phyloP scores from a whole-genome alignment of 2,888 invertebrate genomes.

The Myopa testacea region DNA sequence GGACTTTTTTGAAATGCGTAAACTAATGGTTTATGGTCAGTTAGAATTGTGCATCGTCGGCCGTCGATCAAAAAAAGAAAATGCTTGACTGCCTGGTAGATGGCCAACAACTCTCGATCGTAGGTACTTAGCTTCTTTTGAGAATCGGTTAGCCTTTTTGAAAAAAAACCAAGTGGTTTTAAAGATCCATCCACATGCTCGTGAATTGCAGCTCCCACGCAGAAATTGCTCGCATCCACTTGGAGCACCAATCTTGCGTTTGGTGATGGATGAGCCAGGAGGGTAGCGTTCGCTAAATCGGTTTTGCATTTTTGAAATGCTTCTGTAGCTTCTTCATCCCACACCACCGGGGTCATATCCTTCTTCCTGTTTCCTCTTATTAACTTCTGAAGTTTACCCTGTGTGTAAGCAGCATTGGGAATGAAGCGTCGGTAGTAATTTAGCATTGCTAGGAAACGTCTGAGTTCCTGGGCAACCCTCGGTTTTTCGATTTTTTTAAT shows the following conservation, averaged over 20 bases:
- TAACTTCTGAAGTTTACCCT: slow-evolving; percentile 40
- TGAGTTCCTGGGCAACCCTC: slow-evolving; percentile 35
- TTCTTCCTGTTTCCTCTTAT: slow-evolving; percentile 43
- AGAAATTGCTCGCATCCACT: slow-evolving; percentile 45
- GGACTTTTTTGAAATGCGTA: slow-evolving; percentile 15
- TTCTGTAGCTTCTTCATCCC: slow-evolving; percentile 15
- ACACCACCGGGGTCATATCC: background rate
- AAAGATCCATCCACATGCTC: slow-evolving; percentile 1
- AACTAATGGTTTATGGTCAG: slow-evolving; percentile 23
- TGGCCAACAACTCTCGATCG: slow-evolving; percentile 29
- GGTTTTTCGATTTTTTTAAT: slow-evolving; percentile 42
- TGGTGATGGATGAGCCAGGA: slow-evolving; percentile 16
- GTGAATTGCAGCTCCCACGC: slow-evolving; percentile 40
- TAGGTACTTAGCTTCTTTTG: slow-evolving; percentile 25
- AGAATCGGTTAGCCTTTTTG: slow-evolving; percentile 8
- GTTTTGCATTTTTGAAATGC: slow-evolving; percentile 19
- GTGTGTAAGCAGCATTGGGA: slow-evolving; percentile 43
- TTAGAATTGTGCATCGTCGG: slow-evolving; percentile 32
- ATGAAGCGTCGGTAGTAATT: slow-evolving; percentile 20
- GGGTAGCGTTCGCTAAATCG: slow-evolving; percentile 21
- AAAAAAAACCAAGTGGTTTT: slow-evolving; percentile 18
- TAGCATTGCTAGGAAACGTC: slow-evolving; percentile 22
- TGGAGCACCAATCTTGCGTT: slow-evolving; percentile 23
- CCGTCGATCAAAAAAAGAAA: slow-evolving; percentile 29
- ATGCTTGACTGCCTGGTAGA: slow-evolving; percentile 32